Percentiles rank a stretch among this genome's conserved stretches.
These are phyloP conservation scores for Scarus forsteni DNA, from an alignment of 2,797 vertebrate species.

Conservation along the genomic window DNA sequence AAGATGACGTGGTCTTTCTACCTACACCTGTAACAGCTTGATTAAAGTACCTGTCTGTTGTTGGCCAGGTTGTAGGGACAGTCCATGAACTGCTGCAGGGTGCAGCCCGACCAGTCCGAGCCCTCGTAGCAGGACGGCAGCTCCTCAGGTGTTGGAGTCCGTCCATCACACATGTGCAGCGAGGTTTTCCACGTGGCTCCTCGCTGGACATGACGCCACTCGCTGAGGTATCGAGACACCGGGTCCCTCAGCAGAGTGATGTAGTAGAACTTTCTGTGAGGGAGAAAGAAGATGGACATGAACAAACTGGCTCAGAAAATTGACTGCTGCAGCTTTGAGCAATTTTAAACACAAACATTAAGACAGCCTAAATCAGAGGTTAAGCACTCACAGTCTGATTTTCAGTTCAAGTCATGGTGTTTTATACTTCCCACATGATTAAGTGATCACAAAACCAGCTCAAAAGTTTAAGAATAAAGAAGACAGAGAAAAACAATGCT, in stretches of 20 bases:
- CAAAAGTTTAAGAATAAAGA: too few species aligned
- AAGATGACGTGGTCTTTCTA: too few species aligned
- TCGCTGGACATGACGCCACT: constrained; percentile 97
- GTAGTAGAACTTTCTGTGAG: constrained; percentile 95
- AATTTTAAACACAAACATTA: too few species aligned
- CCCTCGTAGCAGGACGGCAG: constrained; percentile 97
- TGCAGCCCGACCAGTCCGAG: constrained; percentile 97
- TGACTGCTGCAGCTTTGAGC: neutral
- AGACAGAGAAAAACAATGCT: too few species aligned
- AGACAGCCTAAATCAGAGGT: too few species aligned
- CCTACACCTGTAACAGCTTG: too few species aligned
- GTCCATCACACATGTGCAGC: constrained; percentile 97
- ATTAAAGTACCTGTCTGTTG: constrained; percentile 86
- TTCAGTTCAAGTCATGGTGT: too few species aligned
- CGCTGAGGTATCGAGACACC: constrained; percentile 97
- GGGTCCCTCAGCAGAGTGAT: constrained; percentile 97
- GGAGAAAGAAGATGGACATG: neutral
- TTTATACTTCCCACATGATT: too few species aligned
- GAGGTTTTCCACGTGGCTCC: constrained; percentile 99
- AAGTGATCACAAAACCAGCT: too few species aligned
- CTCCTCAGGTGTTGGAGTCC: constrained; percentile 95
- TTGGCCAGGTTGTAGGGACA: constrained; percentile 98
- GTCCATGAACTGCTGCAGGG: constrained; percentile 98
- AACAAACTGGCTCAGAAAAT: neutral
- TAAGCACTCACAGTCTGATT: too few species aligned